Conservation (phyloP, 2,888 invertebrate genomes). For the Sinotaia quadrata region DNA sequence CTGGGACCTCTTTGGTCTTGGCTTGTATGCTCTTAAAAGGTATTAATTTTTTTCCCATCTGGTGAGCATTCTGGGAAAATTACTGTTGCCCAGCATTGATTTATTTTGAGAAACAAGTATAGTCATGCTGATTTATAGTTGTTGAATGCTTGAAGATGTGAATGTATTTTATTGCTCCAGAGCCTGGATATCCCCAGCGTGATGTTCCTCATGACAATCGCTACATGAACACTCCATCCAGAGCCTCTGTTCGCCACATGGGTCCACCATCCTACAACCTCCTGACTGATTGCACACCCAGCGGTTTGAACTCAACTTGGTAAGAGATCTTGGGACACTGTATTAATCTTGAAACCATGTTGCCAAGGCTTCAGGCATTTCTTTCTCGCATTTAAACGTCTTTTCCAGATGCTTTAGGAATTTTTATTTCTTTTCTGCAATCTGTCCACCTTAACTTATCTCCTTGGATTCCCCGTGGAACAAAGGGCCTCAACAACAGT, state of each 20-base stretch:
- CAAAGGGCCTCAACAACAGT: too few species aligned
- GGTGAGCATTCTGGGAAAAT: background rate
- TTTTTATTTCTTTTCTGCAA: too few species aligned
- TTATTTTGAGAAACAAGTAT: background rate
- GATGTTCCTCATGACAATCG: slow-evolving; percentile 37
- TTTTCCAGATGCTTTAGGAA: too few species aligned
- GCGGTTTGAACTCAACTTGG: slow-evolving; percentile 32
- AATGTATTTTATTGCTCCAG: slow-evolving; percentile 21
- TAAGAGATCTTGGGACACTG: too few species aligned
- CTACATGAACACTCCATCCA: slow-evolving; percentile 30
- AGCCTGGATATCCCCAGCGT: slow-evolving; percentile 35
- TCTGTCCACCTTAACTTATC: too few species aligned
- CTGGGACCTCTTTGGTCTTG: too few species aligned
- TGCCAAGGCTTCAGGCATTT: too few species aligned
- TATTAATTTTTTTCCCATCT: too few species aligned
- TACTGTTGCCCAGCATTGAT: background rate
- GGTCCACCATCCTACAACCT: slow-evolving; percentile 39
- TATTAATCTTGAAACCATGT: too few species aligned
- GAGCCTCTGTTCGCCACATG: slow-evolving; percentile 35
- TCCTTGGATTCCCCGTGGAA: too few species aligned
- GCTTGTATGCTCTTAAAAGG: too few species aligned
- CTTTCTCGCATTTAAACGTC: too few species aligned
- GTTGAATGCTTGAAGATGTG: background rate
- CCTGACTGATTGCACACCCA: slow-evolving; percentile 36
- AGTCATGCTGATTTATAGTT: background rate